A percentile compares a stretch with the other conserved stretches of the same genome.
Evolutionary conservation across 2,888 invertebrate species (phyloP).

Genomic region (Poecilus cupreus): DNA sequence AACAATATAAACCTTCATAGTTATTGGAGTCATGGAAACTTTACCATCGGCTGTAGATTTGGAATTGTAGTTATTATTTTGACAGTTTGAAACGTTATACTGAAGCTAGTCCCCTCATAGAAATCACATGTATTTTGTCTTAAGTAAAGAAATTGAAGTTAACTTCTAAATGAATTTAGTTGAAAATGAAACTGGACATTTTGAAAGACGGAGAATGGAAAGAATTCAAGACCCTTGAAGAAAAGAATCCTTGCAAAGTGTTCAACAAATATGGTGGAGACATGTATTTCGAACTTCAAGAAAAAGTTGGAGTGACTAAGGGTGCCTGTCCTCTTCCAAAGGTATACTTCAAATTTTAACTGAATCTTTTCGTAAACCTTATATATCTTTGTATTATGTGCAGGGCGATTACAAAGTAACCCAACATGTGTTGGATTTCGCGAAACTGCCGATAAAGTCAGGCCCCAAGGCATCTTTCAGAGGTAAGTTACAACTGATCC

Average conservation of each 20-base stretch:
- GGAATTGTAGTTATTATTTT: no score
- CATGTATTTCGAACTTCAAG: slow-evolving; percentile 40
- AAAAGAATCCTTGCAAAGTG: slow-evolving; percentile 37
- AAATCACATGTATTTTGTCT: no score
- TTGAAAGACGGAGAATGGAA: slow-evolving; percentile 48
- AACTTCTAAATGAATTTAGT: slow-evolving; percentile 1
- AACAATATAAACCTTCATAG: no score
- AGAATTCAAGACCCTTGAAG: slow-evolving; percentile 39
- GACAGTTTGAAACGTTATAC: no score
- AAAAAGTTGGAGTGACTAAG: slow-evolving; percentile 11
- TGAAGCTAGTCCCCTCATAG: no score
- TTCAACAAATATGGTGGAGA: slow-evolving; percentile 53
- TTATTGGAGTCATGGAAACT: no score
- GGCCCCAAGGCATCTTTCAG: slow-evolving; percentile 8
- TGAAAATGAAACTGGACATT: slow-evolving; percentile 6
- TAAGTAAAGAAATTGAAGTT: no score
- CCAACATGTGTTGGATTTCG: slow-evolving; percentile 30
- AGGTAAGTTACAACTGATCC: not conserved
- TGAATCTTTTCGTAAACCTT: no score
- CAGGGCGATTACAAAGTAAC: slow-evolving; percentile 34
- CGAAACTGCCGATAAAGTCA: slow-evolving; percentile 18
- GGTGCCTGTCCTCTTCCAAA: slow-evolving; percentile 48
- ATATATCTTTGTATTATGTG: no score
- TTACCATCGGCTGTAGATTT: no score
- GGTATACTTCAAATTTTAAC: not conserved